Percentiles rank a stretch among this genome's conserved stretches.
Evolutionary conservation across 2,888 invertebrate species (phyloP).

Genomic region (Anthoptus insignis): DNA sequence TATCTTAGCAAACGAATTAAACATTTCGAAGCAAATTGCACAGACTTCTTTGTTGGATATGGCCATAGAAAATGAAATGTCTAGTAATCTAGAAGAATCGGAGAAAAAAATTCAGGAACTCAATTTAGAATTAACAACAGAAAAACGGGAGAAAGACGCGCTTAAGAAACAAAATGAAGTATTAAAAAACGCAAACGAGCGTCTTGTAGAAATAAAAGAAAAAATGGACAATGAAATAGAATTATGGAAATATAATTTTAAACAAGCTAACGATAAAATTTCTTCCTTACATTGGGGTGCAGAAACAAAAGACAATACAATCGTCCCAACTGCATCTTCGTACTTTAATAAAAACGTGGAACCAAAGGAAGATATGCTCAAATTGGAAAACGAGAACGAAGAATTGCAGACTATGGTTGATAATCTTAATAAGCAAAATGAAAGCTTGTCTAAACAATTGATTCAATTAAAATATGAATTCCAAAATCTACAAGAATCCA

Average conservation of each 20-base stretch:
- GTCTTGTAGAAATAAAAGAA: constrained; percentile 93
- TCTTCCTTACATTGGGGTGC: constrained; percentile 72
- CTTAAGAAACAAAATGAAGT: constrained; percentile 91
- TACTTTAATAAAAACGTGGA: constrained; percentile 40
- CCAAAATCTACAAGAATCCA: constrained; percentile 60
- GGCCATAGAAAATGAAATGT: constrained; percentile 94
- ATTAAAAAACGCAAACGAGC: constrained; percentile 91
- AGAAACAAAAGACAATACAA: constrained; percentile 57
- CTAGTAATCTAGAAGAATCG: constrained; percentile 88
- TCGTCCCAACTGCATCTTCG: neutral
- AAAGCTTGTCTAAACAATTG: constrained; percentile 61
- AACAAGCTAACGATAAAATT: constrained; percentile 90
- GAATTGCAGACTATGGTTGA: constrained; percentile 72
- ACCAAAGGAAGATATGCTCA: constrained; percentile 66
- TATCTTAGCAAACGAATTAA: constrained; percentile 85
- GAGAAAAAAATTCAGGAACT: constrained; percentile 89
- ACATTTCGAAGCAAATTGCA: constrained; percentile 80
- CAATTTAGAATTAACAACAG: constrained; percentile 86
- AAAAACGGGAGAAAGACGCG: constrained; percentile 89
- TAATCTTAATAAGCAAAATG: constrained; percentile 67
- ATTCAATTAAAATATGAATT: constrained; percentile 64
- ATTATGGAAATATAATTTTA: constrained; percentile 90
- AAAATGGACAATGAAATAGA: constrained; percentile 92
- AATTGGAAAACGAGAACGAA: constrained; percentile 81
- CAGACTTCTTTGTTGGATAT: constrained; percentile 90